Evolutionary conservation across 2,797 vertebrate genomes (phyloP), one percentile per base, ranked within the genome.

Genomic region (Melanotaenia parkinsoni): DNA sequence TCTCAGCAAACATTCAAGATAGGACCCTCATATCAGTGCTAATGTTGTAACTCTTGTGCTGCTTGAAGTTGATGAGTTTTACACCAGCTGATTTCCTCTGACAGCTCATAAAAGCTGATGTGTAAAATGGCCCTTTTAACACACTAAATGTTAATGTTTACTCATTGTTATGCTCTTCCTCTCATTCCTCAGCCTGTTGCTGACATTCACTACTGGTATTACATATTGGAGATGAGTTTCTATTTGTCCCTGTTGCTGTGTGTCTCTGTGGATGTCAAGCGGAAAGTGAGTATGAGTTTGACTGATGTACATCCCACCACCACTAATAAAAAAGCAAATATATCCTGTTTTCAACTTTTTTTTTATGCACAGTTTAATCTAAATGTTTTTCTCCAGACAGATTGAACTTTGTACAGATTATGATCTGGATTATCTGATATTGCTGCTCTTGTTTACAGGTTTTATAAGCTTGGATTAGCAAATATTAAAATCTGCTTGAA

Each of bases 211-310:
- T 96, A 94, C 86, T 96, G 94, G 94, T 99, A 97, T 91, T 99
- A 99, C 90, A 89, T 97, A 70, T 47, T 96, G 80, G 96, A 99
- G 79, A 86, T 99, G 87, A 91, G 95, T 54, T 99, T 99, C 94
- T 99, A 99, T 91, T 74, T 94, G 84, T 98, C 97, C 0, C 90
- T 99, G 86, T 92, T 98, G 18, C 88, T 98, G 30, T 95, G 94
- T 0, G 86, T 98, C 76, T 96, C 96, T 50, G 96, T 97, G 20
- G 98, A 99, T 0, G 83, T 96, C 87, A 98, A 96, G 81, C 94
- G 98, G 70, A 99, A 99, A 94, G 98, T 99, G 86, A 95, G 95
- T 83, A 51, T 5, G 24, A 47, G 11, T 12, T 35, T 57, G 22
- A 56, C 37, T 30, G 16, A n/a, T 40, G 11, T n/a, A 20, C 20